Evolutionary conservation across 2,797 vertebrate species (phyloP).

Genomic region (Halcyon chelicuti): DNA sequence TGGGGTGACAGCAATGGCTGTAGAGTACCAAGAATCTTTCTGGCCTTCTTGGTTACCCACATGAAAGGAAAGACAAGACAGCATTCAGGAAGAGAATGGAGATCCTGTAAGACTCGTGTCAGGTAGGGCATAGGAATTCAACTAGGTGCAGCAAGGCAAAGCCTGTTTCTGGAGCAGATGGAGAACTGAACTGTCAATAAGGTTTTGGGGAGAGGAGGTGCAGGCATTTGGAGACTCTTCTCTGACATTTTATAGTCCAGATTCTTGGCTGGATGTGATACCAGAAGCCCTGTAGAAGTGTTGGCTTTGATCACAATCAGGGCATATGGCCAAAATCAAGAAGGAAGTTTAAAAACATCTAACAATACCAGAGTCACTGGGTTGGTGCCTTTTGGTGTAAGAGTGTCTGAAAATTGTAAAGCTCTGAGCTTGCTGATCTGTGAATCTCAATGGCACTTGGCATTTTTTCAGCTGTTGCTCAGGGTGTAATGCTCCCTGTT

Average conservation of each 20-base stretch:
- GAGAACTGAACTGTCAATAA: background rate
- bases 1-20: background rate
- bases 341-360: background rate
- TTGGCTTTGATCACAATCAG: background rate
- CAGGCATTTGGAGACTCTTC: background rate
- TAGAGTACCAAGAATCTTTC: background rate
- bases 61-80: background rate
- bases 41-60: background rate
- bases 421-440: background rate
- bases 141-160: background rate
- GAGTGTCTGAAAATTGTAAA: background rate
- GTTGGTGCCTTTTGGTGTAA: conserved; percentile 34
- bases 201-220: background rate
- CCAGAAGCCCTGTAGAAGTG: background rate
- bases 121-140: background rate
- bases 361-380: conserved; percentile 1
- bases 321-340: background rate
- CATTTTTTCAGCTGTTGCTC: background rate
- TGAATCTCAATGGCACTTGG: background rate
- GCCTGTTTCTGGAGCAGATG: background rate
- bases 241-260: background rate
- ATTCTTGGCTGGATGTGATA: background rate
- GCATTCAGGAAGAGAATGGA: background rate
- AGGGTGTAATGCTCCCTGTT: background rate
- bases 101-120: background rate